phyloP scores from a whole-genome alignment of 2,888 invertebrate genomes.

The Cerastis leucographa region DNA sequence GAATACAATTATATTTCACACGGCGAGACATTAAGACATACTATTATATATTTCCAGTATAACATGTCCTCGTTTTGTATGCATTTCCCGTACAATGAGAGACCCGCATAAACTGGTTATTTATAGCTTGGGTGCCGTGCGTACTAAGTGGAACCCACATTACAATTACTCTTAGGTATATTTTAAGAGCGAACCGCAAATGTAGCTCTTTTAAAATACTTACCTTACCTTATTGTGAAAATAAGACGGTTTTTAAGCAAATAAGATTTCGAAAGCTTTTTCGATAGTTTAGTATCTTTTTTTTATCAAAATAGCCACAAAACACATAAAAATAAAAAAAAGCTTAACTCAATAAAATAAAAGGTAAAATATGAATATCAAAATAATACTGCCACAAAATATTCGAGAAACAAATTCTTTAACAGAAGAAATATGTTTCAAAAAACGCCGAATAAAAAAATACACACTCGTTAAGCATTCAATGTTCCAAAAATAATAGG shows the following conservation, averaged over 20 bases:
- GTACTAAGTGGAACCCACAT: not conserved
- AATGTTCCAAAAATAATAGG: not conserved
- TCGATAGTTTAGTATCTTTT: not conserved
- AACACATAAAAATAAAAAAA: not conserved
- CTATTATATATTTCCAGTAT: no score
- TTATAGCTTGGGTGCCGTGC: no score
- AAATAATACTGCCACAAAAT: constrained; percentile 4
- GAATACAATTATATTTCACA: not conserved
- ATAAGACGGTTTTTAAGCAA: not conserved
- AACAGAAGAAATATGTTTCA: not conserved
- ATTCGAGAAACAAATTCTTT: constrained; percentile 7
- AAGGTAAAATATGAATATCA: not conserved
- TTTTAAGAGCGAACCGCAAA: not conserved
- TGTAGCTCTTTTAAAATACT: not conserved
- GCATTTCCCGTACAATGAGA: no score
- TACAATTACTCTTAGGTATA: not conserved
- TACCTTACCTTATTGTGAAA: not conserved
- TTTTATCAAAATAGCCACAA: not conserved
- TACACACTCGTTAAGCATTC: not conserved
- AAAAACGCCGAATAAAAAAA: not conserved
- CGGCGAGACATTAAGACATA: no score
- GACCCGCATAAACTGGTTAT: no score
- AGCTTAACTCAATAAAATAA: not conserved
- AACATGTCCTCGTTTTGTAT: no score
- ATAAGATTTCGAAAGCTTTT: not conserved